These are phyloP conservation scores for Colletes latitarsis DNA, from an alignment of 1,140 invertebrate species.

Conservation along the genomic window DNA sequence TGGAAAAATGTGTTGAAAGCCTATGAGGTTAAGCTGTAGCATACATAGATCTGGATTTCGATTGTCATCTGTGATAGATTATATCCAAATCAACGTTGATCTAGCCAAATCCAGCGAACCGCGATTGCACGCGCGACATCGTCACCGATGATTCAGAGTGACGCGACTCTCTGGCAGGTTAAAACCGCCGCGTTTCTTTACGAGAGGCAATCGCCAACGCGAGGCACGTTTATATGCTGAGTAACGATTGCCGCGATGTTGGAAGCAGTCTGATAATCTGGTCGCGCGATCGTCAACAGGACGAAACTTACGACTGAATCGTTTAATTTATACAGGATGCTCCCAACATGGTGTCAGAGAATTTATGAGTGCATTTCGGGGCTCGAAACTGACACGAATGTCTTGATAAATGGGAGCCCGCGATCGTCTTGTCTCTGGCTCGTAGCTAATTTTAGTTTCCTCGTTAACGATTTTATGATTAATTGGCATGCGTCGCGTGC, in stretches of 20 bases:
- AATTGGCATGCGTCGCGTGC: background rate
- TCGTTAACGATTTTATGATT: background rate
- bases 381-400: background rate
- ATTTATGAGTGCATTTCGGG: constrained; percentile 10
- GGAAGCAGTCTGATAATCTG: constrained; percentile 11
- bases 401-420: background rate
- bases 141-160: constrained; percentile 42
- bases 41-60: no score
- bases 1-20: no score
- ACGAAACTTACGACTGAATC: constrained; percentile 42
- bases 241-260: constrained; percentile 32
- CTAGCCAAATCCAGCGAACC: constrained; percentile 13
- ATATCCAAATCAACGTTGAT: background rate
- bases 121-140: constrained; percentile 28
- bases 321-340: constrained; percentile 49
- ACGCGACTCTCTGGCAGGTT: constrained; percentile 17
- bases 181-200: constrained; percentile 52
- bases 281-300: background rate
- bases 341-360: background rate
- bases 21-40: no score
- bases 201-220: constrained; percentile 39
- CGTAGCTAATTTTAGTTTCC: background rate
- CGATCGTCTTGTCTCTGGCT: no score
- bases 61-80: background rate
- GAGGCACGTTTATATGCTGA: constrained; percentile 38